A percentile compares a stretch with the other conserved stretches of the same genome.
Evolutionary conservation across 2,113 vertebrate genomes (phyloP).

Genomic region (Hippopotamus amphibius): DNA sequence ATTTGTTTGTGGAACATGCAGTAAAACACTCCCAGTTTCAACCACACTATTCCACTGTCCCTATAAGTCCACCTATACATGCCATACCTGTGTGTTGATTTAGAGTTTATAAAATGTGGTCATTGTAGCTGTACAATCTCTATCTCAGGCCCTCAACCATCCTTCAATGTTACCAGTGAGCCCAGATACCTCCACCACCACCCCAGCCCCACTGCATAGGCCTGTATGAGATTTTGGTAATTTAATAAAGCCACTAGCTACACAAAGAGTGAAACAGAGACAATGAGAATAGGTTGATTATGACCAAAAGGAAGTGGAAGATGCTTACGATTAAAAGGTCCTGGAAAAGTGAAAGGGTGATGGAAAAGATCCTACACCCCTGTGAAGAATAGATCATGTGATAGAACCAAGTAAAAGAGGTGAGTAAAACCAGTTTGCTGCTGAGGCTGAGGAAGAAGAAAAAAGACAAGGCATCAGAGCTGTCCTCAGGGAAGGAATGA

Average conservation of each 20-base stretch:
- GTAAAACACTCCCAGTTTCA: neutral
- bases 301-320: neutral
- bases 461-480: neutral
- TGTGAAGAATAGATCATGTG: neutral
- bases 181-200: neutral
- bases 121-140: neutral
- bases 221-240: neutral
- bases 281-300: neutral
- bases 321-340: no score
- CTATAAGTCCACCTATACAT: neutral
- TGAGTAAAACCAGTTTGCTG: neutral
- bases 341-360: neutral
- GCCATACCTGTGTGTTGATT: neutral
- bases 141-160: neutral
- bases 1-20: neutral
- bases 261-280: neutral
- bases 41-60: neutral
- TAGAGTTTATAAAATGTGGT: neutral
- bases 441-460: neutral
- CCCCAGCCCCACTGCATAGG: neutral
- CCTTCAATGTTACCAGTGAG: neutral
- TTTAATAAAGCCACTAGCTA: neutral
- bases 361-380: neutral
- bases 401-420: neutral
- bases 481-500: neutral